Evolutionary conservation across 2,888 invertebrate genomes (phyloP).

Genomic region (Drosophila kambysellisi): DNA sequence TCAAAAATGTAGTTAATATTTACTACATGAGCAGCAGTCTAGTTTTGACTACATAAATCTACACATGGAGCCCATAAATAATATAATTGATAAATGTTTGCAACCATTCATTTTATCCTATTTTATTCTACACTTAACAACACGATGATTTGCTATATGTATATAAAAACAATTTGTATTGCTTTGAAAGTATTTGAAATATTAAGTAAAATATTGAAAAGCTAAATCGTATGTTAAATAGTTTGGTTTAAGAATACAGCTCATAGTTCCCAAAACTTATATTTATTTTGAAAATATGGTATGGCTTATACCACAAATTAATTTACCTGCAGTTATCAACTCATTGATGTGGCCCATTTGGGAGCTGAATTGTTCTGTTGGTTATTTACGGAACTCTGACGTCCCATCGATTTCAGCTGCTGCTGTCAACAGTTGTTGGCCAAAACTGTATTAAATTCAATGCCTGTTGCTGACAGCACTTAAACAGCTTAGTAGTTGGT

Average conservation of each 20-base stretch:
- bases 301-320: not conserved
- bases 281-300: not conserved
- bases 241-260: not conserved
- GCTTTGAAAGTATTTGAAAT: slow-evolving; percentile 33
- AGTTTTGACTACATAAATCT: slow-evolving; percentile 34
- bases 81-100: slow-evolving; percentile 43
- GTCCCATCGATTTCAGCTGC: slow-evolving; percentile 15
- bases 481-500: slow-evolving; percentile 25
- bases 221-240: not conserved
- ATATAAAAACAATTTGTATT: slow-evolving; percentile 43
- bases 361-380: not conserved
- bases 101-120: slow-evolving; percentile 48
- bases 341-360: not conserved
- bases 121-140: slow-evolving; percentile 44
- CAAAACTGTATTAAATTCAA: slow-evolving; percentile 19
- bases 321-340: not conserved
- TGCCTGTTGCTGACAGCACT: slow-evolving; percentile 58
- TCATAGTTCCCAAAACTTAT: not conserved
- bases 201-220: slow-evolving; percentile 16
- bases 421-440: slow-evolving; percentile 36
- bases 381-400: not conserved
- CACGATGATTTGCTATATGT: slow-evolving; percentile 53
- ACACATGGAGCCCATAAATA: slow-evolving; percentile 51
- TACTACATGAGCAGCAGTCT: slow-evolving; percentile 4
- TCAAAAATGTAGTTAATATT: slow-evolving; percentile 10